These are phyloP conservation scores for Hoplias malabaricus DNA, from an alignment of 2,113 vertebrate species.

Conservation along the genomic window DNA sequence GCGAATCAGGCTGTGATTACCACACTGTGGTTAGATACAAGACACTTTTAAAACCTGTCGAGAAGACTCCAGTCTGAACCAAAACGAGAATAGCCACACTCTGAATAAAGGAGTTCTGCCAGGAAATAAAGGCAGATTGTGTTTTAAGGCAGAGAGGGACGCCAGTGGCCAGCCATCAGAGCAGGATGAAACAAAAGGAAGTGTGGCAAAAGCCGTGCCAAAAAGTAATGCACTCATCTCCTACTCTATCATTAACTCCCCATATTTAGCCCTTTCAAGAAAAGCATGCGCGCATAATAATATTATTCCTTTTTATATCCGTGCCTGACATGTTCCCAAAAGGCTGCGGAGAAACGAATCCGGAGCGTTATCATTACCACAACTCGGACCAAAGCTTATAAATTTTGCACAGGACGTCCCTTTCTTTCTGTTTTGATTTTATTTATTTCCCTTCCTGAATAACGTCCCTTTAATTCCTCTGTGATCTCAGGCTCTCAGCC, in stretches of 20 bases:
- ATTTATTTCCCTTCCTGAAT: neutral
- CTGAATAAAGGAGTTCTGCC: neutral
- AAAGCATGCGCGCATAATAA: slow-evolving; percentile 23
- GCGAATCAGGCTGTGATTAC: slow-evolving; percentile 11
- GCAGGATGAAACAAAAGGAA: neutral
- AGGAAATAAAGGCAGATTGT: neutral
- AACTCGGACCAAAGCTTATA: neutral
- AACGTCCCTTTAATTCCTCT: neutral
- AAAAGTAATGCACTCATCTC: slow-evolving; percentile 7
- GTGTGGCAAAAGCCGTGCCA: slow-evolving; percentile 22
- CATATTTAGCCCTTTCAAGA: slow-evolving; percentile 26
- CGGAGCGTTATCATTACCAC: slow-evolving; percentile 13
- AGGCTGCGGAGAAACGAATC: neutral
- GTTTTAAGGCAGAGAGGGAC: slow-evolving; percentile 2
- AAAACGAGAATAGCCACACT: too few species aligned
- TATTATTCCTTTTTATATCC: slow-evolving; percentile 22
- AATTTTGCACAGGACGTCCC: neutral
- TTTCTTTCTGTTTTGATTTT: neutral
- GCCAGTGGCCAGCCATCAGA: slow-evolving; percentile 22
- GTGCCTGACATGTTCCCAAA: neutral
- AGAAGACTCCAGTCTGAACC: too few species aligned
- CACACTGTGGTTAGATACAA: neutral
- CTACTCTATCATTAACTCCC: slow-evolving; percentile 42
- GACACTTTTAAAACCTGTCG: neutral
- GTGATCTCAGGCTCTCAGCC: neutral